phyloP scores from a whole-genome alignment of 2,113 vertebrate genomes.

The Perca flavescens region DNA sequence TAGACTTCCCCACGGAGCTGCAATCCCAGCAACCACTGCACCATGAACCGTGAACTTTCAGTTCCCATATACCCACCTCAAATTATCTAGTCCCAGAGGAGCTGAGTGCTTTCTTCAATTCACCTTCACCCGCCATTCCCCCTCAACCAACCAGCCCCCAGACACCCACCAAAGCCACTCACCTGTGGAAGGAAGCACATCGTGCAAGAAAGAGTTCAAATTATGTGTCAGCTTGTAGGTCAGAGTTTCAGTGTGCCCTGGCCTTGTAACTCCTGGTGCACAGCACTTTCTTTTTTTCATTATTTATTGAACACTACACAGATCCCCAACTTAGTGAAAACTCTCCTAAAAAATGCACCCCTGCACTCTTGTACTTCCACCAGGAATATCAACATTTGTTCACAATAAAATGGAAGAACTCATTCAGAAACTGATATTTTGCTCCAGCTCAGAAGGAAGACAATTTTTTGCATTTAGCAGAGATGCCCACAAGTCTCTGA shows the following conservation, averaged over 20 bases:
- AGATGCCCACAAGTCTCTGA: no score
- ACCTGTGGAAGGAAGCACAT: constrained; percentile 47
- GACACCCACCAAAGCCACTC: constrained; percentile 47
- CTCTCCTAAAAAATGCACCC: neutral
- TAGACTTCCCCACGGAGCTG: constrained; percentile 52
- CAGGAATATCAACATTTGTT: neutral
- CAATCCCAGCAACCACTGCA: constrained; percentile 37
- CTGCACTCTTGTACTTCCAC: constrained; percentile 9
- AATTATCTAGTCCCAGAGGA: constrained; percentile 60
- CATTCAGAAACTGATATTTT: neutral
- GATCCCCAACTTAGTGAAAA: neutral
- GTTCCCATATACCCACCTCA: constrained; percentile 52
- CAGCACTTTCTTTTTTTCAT: constrained; percentile 16
- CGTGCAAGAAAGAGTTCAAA: constrained; percentile 24
- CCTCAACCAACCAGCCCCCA: neutral
- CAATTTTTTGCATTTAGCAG: no score
- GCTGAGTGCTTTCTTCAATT: constrained; percentile 40
- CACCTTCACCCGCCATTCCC: constrained; percentile 54
- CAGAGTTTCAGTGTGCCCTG: constrained; percentile 9
- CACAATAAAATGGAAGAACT: neutral
- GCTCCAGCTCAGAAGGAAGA: neutral
- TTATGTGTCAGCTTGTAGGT: constrained; percentile 35
- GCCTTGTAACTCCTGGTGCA: constrained; percentile 37
- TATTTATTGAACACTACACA: constrained; percentile 49
- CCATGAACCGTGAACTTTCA: constrained; percentile 56